These are phyloP conservation scores for Nebria salina DNA, from an alignment of 2,888 invertebrate species.

Conservation along the genomic window DNA sequence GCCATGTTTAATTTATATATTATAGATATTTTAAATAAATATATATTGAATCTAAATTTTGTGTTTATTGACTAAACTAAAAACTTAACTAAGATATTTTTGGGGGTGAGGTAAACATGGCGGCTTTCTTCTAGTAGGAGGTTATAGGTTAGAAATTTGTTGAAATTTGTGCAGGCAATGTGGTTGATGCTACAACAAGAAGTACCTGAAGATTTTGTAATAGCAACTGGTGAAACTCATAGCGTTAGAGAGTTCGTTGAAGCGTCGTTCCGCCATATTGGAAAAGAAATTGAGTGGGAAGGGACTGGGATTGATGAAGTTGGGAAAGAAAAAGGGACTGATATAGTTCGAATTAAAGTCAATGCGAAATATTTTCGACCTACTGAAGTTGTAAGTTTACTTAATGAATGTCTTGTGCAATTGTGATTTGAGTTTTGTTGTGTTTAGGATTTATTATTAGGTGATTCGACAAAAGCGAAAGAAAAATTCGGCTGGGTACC, in stretches of 20 bases:
- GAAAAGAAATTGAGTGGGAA: constrained; percentile 85
- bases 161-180: constrained; percentile 75
- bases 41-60: too few species aligned
- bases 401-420: not conserved
- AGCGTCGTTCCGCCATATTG: constrained; percentile 85
- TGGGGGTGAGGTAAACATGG: too few species aligned
- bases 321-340: constrained; percentile 75
- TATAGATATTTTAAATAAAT: too few species aligned
- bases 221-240: constrained; percentile 94
- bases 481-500: constrained; percentile 88
- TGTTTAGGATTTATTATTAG: constrained; percentile 82
- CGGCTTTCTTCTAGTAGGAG: too few species aligned
- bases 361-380: constrained; percentile 97
- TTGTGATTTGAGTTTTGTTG: constrained; percentile 41
- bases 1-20: too few species aligned
- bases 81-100: too few species aligned
- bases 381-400: constrained; percentile 88
- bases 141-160: too few species aligned
- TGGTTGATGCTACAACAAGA: constrained; percentile 98
- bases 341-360: constrained; percentile 82
- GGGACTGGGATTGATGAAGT: constrained; percentile 87
- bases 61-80: too few species aligned
- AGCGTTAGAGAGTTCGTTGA: constrained; percentile 98
- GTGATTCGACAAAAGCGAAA: constrained; percentile 94
- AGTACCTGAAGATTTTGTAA: constrained; percentile 93